Evolutionary conservation across 2,113 vertebrate species (phyloP).

Genomic region (Chlamydotis undulata): DNA sequence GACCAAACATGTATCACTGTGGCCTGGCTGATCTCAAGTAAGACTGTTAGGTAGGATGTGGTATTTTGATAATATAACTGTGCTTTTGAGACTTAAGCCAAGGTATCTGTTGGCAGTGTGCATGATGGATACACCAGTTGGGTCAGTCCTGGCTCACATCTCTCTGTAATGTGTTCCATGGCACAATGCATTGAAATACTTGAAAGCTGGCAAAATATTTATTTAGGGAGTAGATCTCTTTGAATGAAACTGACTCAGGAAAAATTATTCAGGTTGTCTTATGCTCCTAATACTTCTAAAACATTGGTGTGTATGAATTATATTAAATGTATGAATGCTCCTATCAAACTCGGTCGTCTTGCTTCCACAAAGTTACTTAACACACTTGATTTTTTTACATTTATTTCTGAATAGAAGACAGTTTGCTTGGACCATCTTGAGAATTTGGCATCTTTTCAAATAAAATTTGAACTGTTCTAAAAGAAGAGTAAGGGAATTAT

Average conservation of each 20-base stretch:
- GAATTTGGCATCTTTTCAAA: neutral
- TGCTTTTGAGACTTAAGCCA: neutral
- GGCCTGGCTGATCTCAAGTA: neutral
- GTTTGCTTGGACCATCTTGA: neutral
- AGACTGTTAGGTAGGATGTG: neutral
- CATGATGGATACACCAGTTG: neutral
- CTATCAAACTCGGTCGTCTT: neutral
- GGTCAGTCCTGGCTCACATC: neutral
- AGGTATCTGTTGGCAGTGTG: neutral
- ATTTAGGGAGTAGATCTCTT: neutral
- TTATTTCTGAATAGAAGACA: neutral
- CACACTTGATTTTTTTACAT: neutral
- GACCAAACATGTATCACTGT: fast-evolving
- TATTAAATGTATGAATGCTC: fast-evolving
- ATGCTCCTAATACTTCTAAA: neutral
- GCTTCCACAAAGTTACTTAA: neutral
- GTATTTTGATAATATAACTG: neutral
- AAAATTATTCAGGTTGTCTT: neutral
- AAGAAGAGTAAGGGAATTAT: neutral
- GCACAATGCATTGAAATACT: neutral
- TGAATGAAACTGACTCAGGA: neutral
- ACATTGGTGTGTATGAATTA: neutral
- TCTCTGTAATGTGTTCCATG: neutral
- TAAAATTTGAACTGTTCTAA: neutral
- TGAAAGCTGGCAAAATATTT: neutral